Conservation (phyloP, 2,797 vertebrate genomes). For the Lagodon rhomboides region DNA sequence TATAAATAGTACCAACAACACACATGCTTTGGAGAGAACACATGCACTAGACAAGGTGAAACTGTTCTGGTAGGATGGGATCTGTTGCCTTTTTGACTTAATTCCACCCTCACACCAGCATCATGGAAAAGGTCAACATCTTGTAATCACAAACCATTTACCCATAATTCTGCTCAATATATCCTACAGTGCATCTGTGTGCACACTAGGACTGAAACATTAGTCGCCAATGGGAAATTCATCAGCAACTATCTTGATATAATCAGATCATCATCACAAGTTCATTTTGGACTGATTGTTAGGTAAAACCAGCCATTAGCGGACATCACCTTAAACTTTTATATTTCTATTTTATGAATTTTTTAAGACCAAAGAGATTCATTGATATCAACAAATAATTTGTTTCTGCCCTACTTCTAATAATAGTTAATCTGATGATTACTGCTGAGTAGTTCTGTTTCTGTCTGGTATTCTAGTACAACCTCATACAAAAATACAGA, state of each 20-base stretch:
- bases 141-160: background rate
- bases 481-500: no score
- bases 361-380: background rate
- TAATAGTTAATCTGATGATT: background rate
- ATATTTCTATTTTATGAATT: background rate
- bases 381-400: no score
- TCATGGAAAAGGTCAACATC: background rate
- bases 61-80: background rate
- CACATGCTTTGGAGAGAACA: constrained; percentile 25
- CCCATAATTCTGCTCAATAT: background rate
- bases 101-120: background rate
- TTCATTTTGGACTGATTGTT: background rate
- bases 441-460: background rate
- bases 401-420: background rate
- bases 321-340: background rate
- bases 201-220: background rate
- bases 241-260: background rate
- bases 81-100: background rate
- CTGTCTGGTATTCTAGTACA: background rate
- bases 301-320: background rate
- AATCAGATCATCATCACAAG: no score
- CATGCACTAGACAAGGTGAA: constrained; percentile 26
- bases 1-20: constrained; percentile 72
- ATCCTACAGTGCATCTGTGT: background rate
- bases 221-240: background rate